A percentile compares a stretch with the other conserved stretches of the same genome.
Conservation (phyloP, 2,888 invertebrate species). For the Athrips mouffetella region DNA sequence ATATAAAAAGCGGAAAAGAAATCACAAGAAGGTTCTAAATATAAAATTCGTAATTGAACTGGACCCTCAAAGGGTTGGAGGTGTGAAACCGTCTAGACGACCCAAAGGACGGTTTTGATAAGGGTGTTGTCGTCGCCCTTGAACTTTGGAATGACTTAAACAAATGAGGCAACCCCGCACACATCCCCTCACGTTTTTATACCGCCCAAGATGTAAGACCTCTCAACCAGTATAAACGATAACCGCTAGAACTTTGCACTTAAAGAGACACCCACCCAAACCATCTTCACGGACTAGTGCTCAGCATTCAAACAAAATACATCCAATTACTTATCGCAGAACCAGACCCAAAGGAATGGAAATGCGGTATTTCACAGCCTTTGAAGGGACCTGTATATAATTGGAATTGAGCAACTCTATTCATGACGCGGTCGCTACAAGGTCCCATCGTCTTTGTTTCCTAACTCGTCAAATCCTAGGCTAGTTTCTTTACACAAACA, state of each 20-base stretch:
- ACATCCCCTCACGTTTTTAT: slow-evolving; percentile 32
- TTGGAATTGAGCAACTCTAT: slow-evolving; percentile 42
- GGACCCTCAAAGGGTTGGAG: slow-evolving; percentile 66
- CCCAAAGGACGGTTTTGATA: slow-evolving; percentile 71
- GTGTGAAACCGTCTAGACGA: slow-evolving; percentile 75
- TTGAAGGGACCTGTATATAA: slow-evolving; percentile 49
- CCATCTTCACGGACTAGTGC: slow-evolving; percentile 50
- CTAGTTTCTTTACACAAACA: slow-evolving; percentile 50
- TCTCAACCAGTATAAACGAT: slow-evolving; percentile 30
- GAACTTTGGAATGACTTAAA: slow-evolving; percentile 71
- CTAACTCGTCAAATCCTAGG: slow-evolving; percentile 43
- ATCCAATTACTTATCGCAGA: slow-evolving; percentile 55
- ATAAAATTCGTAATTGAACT: slow-evolving; percentile 58
- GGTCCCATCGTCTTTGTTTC: slow-evolving; percentile 34
- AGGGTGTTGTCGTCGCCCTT: slow-evolving; percentile 71
- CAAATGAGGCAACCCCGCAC: slow-evolving; percentile 60
- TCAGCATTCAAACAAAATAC: slow-evolving; percentile 54
- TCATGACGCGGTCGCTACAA: slow-evolving; percentile 35
- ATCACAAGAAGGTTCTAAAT: slow-evolving; percentile 32
- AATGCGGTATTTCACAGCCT: slow-evolving; percentile 41
- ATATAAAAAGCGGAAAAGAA: neutral
- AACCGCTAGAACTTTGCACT: slow-evolving; percentile 40
- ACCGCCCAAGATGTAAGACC: slow-evolving; percentile 29
- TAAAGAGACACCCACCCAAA: slow-evolving; percentile 37
- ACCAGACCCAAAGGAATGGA: slow-evolving; percentile 43